A percentile compares a stretch with the other conserved stretches of the same genome.
phyloP scores from a whole-genome alignment of 1,140 invertebrate genomes.

The Zaprionus inermis region DNA sequence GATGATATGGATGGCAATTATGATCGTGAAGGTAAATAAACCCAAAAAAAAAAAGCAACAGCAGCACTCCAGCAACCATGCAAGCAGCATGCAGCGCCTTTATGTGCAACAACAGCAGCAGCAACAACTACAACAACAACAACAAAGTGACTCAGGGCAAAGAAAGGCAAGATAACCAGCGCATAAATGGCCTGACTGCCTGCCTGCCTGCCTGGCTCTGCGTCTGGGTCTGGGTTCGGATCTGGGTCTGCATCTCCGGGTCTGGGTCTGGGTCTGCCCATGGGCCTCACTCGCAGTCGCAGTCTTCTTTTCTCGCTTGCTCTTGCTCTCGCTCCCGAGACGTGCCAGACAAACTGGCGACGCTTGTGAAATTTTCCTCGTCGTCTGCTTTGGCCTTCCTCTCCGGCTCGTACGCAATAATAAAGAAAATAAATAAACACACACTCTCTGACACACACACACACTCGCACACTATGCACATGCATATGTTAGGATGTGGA shows the following conservation, averaged over 20 bases:
- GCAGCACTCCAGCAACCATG: slow-evolving; percentile 28
- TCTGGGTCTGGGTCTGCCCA: slow-evolving; percentile 22
- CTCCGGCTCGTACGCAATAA: slow-evolving; percentile 66
- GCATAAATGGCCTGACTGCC: slow-evolving; percentile 46
- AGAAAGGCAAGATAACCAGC: slow-evolving; percentile 60
- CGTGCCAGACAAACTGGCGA: slow-evolving; percentile 81
- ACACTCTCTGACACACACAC: slow-evolving; percentile 19
- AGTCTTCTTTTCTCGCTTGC: neutral
- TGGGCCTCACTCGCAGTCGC: slow-evolving; percentile 13
- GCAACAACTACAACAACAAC: slow-evolving; percentile 33
- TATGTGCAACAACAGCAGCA: slow-evolving; percentile 43
- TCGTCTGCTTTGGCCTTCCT: slow-evolving; percentile 53
- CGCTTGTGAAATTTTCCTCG: slow-evolving; percentile 78
- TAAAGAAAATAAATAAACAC: slow-evolving; percentile 77
- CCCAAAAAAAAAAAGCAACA: slow-evolving; percentile 33
- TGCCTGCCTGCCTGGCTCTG: slow-evolving; percentile 1
- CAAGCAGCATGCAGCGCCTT: slow-evolving; percentile 56
- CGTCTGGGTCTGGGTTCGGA: slow-evolving; percentile 6
- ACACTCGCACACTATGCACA: slow-evolving; percentile 9
- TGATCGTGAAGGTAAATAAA: slow-evolving; percentile 57
- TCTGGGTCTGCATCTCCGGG: slow-evolving; percentile 16
- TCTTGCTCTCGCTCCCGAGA: slow-evolving; percentile 27
- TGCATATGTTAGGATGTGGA: slow-evolving; percentile 6
- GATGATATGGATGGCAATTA: slow-evolving; percentile 29
- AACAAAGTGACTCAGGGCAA: slow-evolving; percentile 54